These are phyloP conservation scores for Thymelicus lineola DNA, from an alignment of 2,888 invertebrate genomes.

Conservation along the genomic window DNA sequence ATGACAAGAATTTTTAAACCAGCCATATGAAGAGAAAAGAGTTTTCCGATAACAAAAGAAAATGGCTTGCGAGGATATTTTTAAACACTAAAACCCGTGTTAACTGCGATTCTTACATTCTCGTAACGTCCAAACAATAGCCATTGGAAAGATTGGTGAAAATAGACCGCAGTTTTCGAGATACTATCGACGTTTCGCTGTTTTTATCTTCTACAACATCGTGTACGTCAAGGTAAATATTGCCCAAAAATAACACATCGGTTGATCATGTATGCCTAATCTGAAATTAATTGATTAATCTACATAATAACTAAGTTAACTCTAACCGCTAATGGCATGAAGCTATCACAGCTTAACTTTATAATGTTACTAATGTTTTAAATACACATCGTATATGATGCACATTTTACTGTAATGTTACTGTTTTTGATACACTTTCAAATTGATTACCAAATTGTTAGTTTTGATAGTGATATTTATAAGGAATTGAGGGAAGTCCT, in stretches of 20 bases:
- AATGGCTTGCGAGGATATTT: conserved; percentile 35
- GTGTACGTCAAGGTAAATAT: conserved; percentile 21
- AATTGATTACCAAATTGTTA: too few relatives aligned
- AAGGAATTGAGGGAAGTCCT: too few relatives aligned
- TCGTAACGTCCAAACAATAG: conserved; percentile 73
- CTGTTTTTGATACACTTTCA: too few relatives aligned
- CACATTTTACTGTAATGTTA: too few relatives aligned
- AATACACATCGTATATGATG: too few relatives aligned
- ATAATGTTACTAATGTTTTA: too few relatives aligned
- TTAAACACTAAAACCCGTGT: conserved; percentile 37
- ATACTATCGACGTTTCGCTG: conserved; percentile 20
- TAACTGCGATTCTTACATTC: conserved; percentile 51
- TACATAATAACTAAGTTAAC: too few relatives aligned
- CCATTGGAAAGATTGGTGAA: conserved; percentile 58
- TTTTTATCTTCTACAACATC: conserved; percentile 27
- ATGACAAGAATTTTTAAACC: conserved; percentile 22
- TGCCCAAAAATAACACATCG: too few relatives aligned
- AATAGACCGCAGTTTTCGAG: conserved; percentile 30
- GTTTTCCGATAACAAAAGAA: conserved; percentile 27
- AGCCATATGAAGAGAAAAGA: conserved; percentile 23
- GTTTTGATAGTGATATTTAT: too few relatives aligned
- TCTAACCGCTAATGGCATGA: too few relatives aligned
- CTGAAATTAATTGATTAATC: too few relatives aligned
- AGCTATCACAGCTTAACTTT: too few relatives aligned
- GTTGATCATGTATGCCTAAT: background rate